Conservation (phyloP, 2,797 vertebrate species). For the Acridotheres tristis region DNA sequence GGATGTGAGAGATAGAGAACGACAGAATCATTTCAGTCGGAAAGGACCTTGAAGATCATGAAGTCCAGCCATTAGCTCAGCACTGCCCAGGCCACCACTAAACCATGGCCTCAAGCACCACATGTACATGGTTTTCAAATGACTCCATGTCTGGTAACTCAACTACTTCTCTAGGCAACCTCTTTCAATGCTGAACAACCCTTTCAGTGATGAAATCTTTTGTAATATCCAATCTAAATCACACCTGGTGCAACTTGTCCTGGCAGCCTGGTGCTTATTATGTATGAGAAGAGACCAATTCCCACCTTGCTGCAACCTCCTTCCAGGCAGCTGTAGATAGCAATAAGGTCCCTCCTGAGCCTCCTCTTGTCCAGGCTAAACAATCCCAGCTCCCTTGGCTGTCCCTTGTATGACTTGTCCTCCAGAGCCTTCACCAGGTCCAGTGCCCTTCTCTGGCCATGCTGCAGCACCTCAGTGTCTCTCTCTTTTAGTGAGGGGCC, state of each 20-base stretch:
- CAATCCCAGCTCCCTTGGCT: not conserved
- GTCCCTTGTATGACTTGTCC: not conserved
- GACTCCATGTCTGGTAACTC: not conserved
- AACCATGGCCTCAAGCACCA: not conserved
- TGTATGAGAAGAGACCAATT: not conserved
- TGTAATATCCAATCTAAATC: not conserved
- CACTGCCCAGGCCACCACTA: not conserved
- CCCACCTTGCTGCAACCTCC: accelerated
- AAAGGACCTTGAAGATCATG: not conserved
- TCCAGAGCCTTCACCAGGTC: not conserved
- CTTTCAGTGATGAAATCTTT: not conserved
- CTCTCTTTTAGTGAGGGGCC: not conserved
- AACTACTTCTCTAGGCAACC: not conserved
- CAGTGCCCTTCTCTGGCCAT: not conserved
- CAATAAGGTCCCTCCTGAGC: not conserved
- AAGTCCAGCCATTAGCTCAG: not conserved
- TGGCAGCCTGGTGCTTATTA: not conserved
- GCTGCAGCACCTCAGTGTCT: not conserved
- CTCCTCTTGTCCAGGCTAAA: not conserved
- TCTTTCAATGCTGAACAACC: not conserved
- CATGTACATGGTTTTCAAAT: not conserved
- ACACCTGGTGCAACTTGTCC: no score
- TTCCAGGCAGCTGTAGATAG: not conserved
- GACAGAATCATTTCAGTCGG: not conserved
- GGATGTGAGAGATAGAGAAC: not conserved